phyloP scores from a whole-genome alignment of 2,888 invertebrate species.

The Prosopocoilus inquinatus region DNA sequence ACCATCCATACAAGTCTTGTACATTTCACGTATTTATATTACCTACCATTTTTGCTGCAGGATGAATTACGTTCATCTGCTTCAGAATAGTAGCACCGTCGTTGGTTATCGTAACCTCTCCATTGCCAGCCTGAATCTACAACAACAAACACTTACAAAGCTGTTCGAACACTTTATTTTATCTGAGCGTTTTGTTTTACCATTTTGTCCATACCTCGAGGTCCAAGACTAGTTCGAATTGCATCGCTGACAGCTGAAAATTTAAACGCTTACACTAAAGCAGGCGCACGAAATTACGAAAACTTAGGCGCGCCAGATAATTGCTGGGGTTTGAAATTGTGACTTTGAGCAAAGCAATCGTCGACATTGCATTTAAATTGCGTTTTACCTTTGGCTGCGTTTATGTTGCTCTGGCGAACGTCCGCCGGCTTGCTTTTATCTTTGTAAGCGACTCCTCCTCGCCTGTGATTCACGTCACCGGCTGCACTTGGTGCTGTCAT shows the following conservation, averaged over 20 bases:
- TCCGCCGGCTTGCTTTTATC: conserved; percentile 93
- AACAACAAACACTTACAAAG: conserved; percentile 25
- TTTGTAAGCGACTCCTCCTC: conserved; percentile 66
- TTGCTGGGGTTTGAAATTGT: neutral
- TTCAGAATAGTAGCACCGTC: conserved; percentile 99
- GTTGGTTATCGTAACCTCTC: conserved; percentile 99
- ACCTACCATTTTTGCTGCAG: conserved; percentile 96
- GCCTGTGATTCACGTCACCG: conserved; percentile 50
- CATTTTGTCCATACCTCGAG: conserved; percentile 99
- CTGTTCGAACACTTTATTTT: conserved; percentile 5
- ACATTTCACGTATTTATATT: neutral
- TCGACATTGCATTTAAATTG: neutral
- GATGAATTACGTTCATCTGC: conserved; percentile 97
- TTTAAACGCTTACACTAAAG: conserved; percentile 19
- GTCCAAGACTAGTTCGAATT: conserved; percentile 96
- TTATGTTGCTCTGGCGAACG: conserved; percentile 92
- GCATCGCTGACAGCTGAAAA: conserved; percentile 95
- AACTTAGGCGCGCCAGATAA: neutral
- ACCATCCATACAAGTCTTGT: neutral
- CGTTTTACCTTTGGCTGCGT: conserved; percentile 92
- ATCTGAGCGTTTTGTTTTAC: conserved; percentile 51
- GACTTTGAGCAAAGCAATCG: neutral
- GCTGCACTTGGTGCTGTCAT: conserved; percentile 51
- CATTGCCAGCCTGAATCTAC: conserved; percentile 92
- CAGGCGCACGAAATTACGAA: neutral